Evolutionary conservation across 2,888 invertebrate species (phyloP), one percentile per base, ranked within the genome.

Genomic region (Halictus quadricinctus): DNA sequence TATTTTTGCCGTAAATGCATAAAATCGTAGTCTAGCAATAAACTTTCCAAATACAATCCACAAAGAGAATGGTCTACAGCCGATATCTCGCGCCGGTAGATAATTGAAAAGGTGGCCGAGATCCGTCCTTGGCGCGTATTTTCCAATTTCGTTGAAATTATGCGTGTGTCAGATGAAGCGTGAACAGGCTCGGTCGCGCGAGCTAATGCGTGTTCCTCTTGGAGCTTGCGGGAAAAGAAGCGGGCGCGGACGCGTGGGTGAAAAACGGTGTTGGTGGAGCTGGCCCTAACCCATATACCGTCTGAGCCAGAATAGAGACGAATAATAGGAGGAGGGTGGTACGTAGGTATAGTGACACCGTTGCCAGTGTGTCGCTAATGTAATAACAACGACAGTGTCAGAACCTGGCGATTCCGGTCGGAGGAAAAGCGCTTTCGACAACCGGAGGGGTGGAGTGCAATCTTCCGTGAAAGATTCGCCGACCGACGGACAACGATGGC

Each of bases 261-360:
- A 85, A 86, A 85, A 70, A 88, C 89, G 83, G 81, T 88, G 88
- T 90, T 93, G 92, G 91, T 93, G 92, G 90, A 92, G 91, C 91
- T 94, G 93, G 93, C 93, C 94, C 93, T 93, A 94, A 94, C 94
- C 94, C 89, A 94, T 94, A 93, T 94, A 92, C 86, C 86, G 88
- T 85, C 76, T 86, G 54, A 88, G 91, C 92, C 91, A 93, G 93
- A 93, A 94, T 93, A 91, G 90, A 92, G 92, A 91, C 88, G 90
- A 70, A 88, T 88, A 82, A 89, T 83, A 81, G 79, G 64, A 81
- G 79, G 84, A 83, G 83, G 80, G 90, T 69, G 21, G 36, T 36
- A 69, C 29, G 29, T 66, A 41, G 36, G 43, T 69, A 89, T 86
- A 86, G 88, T 81, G 81, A 74, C 79, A 81, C 36, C 73, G 76